Base-by-base conservation (phyloP, 2,113 vertebrate genomes). In the Cinclus cinclus region DNA sequence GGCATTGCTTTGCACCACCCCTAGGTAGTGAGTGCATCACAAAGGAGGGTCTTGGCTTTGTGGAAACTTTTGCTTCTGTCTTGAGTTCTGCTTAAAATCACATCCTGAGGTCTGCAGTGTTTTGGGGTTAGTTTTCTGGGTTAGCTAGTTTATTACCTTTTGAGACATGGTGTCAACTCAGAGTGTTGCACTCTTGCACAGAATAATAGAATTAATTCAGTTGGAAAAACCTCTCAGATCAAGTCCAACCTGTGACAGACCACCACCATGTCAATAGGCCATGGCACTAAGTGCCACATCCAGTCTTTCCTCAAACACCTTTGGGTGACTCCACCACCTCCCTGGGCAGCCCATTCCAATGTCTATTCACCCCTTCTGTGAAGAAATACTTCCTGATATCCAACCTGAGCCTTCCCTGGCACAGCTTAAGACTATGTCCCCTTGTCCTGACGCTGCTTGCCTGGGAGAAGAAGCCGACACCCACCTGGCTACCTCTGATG, bases 391-490 rank as follows among this genome's bases (percentile, higher is more conserved):
- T 76, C 44, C 30, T 16, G 1, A 31, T 42, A 2, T 3, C 31
- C 42, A 25, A 17, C 9, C 42, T 42, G 7, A 86, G 42, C 11
- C 14, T 67, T 35, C 15, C 13, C 31, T 7, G 35, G 30, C 2
- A 5, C 50, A 75, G 15, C 8, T 65, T 58, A 30, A 58, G 24
- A 5, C 44, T 7, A 1, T 13, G 42, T 59, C 17, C 44, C 31
- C 11, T 76, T 42, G 35, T 59, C 31, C 21, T 42, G 70, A 10
- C 0, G 0, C 35, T 25, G 31, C 18, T 31, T 35, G 25, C 44
- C 21, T 31, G 52, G 62, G 52, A 76, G 37, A 42, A 50, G 53
- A 68, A 14, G 14, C 5, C 0, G 1, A 6, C 0, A 1, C 17
- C 25, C 37, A 21, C 37, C 25, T 35, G 44, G 37, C 16, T 50